These are phyloP conservation scores for Saguinus midas DNA, from an alignment of 2,113 vertebrate species.

Conservation along the genomic window DNA sequence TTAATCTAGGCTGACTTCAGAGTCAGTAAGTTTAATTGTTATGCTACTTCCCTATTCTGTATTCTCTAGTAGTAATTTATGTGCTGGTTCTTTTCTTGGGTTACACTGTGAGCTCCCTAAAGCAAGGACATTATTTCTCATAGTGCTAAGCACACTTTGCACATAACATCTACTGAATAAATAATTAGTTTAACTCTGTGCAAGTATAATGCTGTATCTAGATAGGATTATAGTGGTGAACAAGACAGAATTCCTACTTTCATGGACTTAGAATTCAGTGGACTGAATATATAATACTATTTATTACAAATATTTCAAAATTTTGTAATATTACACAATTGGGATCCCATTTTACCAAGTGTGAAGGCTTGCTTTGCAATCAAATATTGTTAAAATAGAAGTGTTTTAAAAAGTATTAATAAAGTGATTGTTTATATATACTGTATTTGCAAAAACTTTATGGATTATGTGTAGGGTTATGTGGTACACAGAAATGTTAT, in stretches of 20 bases:
- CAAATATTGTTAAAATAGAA: constrained; percentile 17
- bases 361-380: background rate
- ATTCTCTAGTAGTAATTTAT: background rate
- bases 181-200: background rate
- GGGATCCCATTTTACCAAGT: background rate
- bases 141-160: background rate
- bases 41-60: background rate
- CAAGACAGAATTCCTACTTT: background rate
- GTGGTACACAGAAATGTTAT: background rate
- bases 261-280: background rate
- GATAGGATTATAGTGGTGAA: background rate
- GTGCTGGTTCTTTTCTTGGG: background rate
- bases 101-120: background rate
- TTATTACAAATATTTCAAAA: background rate
- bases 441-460: constrained; percentile 11
- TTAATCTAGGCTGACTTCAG: background rate
- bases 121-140: background rate
- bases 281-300: background rate
- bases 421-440: background rate
- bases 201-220: background rate
- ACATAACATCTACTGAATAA: background rate
- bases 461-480: background rate
- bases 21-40: background rate
- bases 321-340: background rate
- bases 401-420: constrained; percentile 21